Evolutionary conservation across 2,113 vertebrate genomes (phyloP).

Genomic region (Microcebus jonahi): DNA sequence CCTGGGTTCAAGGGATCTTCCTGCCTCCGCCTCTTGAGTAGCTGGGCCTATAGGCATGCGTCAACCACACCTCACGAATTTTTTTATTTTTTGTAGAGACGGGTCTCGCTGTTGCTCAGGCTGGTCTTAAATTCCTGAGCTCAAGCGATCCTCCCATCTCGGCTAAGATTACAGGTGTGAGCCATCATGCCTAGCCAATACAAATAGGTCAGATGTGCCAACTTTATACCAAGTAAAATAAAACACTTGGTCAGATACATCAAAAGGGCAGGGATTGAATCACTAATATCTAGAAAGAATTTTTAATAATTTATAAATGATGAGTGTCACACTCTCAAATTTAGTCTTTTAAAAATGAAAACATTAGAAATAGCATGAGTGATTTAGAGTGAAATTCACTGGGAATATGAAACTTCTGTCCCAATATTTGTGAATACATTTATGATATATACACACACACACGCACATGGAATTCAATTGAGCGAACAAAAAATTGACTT

Average conservation of each 20-base stretch:
- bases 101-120: too few relatives aligned
- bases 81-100: too few relatives aligned
- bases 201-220: neutral
- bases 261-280: neutral
- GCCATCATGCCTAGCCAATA: too few relatives aligned
- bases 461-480: neutral
- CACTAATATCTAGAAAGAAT: neutral
- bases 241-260: neutral
- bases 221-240: neutral
- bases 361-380: neutral
- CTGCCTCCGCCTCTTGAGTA: too few relatives aligned
- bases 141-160: too few relatives aligned
- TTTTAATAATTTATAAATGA: conserved; percentile 43
- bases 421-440: neutral
- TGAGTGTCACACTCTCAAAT: neutral
- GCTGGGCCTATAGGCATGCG: too few relatives aligned
- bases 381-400: neutral
- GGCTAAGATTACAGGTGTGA: too few relatives aligned
- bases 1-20: too few relatives aligned
- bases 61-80: too few relatives aligned
- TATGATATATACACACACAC: neutral
- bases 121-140: too few relatives aligned
- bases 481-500: conserved; percentile 22
- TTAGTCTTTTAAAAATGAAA: conserved; percentile 19
- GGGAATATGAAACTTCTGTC: neutral